Evolutionary conservation across 2,888 invertebrate genomes (phyloP).

Genomic region (Monoplex corrugatus): DNA sequence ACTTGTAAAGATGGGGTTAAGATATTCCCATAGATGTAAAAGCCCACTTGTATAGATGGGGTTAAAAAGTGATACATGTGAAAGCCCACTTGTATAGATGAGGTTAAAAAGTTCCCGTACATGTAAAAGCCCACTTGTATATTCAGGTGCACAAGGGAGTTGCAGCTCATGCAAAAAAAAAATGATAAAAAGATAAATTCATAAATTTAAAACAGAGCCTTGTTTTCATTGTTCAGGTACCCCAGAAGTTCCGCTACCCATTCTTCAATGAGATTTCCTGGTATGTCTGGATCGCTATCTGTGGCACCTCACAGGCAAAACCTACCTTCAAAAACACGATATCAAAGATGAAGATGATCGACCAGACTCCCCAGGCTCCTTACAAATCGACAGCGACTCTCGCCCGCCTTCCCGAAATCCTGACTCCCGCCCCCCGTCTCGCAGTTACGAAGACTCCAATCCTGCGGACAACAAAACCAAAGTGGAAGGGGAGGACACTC

Average conservation of each 20-base stretch:
- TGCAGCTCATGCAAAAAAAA: background rate
- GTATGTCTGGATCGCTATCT: conserved; percentile 98
- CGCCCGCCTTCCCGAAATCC: conserved; percentile 61
- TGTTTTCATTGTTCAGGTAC: conserved; percentile 86
- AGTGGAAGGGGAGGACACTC: conserved; percentile 58
- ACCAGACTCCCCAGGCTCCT: conserved; percentile 59
- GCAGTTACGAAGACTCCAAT: conserved; percentile 50
- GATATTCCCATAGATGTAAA: too few relatives aligned
- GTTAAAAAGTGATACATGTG: too few relatives aligned
- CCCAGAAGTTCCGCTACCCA: conserved; percentile 98
- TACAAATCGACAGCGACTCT: conserved; percentile 60
- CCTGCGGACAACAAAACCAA: conserved; percentile 50
- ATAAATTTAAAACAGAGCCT: too few relatives aligned
- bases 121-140: too few relatives aligned
- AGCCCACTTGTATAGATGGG: too few relatives aligned
- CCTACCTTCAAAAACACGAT: conserved; percentile 67
- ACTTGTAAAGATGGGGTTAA: too few relatives aligned
- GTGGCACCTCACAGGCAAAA: conserved; percentile 88
- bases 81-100: too few relatives aligned
- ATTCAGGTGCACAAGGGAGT: too few relatives aligned
- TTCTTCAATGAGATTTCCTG: conserved; percentile 99
- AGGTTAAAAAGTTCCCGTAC: too few relatives aligned
- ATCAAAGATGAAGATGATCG: conserved; percentile 64
- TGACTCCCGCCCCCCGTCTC: conserved; percentile 59
- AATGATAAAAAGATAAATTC: too few relatives aligned